A percentile compares a stretch with the other conserved stretches of the same genome.
Evolutionary conservation across 2,888 invertebrate species (phyloP).

Genomic region (Drosophila melanocephala): DNA sequence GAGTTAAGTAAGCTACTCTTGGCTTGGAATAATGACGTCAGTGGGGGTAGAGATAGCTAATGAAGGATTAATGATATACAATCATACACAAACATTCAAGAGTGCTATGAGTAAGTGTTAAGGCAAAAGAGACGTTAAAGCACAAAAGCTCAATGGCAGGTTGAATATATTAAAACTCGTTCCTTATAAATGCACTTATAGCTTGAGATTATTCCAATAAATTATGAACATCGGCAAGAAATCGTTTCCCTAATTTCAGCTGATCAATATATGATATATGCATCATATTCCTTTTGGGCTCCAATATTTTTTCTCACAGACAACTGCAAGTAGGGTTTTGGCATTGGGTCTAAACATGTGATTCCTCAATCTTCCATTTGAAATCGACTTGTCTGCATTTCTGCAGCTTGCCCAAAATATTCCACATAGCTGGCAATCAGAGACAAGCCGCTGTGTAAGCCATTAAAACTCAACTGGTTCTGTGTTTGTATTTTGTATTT

Average conservation of each 20-base stretch:
- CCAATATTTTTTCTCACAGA: not conserved
- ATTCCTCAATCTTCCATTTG: slow-evolving; percentile 25
- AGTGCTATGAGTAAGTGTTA: not conserved
- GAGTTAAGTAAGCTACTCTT: slow-evolving; percentile 16
- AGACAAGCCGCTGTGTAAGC: slow-evolving; percentile 59
- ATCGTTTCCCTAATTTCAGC: no score
- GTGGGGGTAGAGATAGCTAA: slow-evolving; percentile 27
- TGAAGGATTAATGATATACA: slow-evolving; percentile 34
- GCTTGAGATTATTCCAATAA: not conserved
- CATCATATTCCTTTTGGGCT: not conserved
- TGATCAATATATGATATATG: not conserved
- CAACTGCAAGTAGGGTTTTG: not conserved
- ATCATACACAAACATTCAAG: not conserved
- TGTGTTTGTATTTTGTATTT: slow-evolving; percentile 36
- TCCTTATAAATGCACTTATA: not conserved
- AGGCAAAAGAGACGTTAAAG: not conserved
- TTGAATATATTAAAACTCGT: not conserved
- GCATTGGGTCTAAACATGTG: not conserved
- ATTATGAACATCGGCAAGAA: not conserved
- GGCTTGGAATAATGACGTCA: slow-evolving; percentile 46
- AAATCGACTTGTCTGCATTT: slow-evolving; percentile 26
- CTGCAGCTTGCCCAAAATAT: slow-evolving; percentile 39
- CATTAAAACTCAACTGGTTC: slow-evolving; percentile 64
- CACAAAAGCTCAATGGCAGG: not conserved
- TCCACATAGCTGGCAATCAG: slow-evolving; percentile 61